A percentile compares a stretch with the other conserved stretches of the same genome.
Evolutionary conservation across 2,797 vertebrate species (phyloP).

Genomic region (Ctenopoma multispine): DNA sequence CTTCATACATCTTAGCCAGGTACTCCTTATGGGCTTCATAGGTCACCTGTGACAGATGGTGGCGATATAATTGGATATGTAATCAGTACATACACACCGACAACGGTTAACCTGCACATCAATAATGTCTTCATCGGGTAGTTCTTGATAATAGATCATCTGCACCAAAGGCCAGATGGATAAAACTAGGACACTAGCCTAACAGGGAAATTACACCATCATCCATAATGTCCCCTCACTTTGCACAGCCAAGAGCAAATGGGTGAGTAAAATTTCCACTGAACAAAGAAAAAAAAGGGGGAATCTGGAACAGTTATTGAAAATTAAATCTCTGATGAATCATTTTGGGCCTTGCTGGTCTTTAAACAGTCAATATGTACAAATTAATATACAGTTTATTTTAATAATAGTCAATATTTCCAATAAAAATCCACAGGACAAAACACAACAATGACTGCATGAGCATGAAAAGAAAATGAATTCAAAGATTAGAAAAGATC

Average conservation of each 20-base stretch:
- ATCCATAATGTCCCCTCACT: constrained; percentile 35
- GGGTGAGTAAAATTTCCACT: constrained; percentile 4
- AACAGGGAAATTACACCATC: constrained; percentile 28
- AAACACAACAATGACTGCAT: not conserved
- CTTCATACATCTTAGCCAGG: constrained; percentile 99
- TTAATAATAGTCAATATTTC: constrained; percentile 2
- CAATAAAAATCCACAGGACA: not conserved
- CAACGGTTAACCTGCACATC: constrained; percentile 42
- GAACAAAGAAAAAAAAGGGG: constrained; percentile 4
- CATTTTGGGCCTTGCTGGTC: constrained; percentile 89
- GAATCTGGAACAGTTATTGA: constrained; percentile 10
- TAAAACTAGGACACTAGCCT: constrained; percentile 50
- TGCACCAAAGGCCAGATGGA: constrained; percentile 14
- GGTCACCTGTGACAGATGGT: constrained; percentile 88
- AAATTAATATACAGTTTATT: constrained; percentile 16
- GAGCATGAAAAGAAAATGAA: not conserved
- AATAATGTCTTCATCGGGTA: constrained; percentile 28
- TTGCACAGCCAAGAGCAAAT: constrained; percentile 1
- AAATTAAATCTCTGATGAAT: constrained; percentile 3
- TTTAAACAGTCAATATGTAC: constrained; percentile 41
- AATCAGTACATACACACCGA: constrained; percentile 33
- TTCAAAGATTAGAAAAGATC: not conserved
- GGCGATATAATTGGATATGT: constrained; percentile 23
- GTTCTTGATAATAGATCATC: constrained; percentile 45
- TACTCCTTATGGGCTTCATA: constrained; percentile 99